These are phyloP conservation scores for Dysmachus trigonus DNA, from an alignment of 2,888 invertebrate genomes.

Conservation along the genomic window DNA sequence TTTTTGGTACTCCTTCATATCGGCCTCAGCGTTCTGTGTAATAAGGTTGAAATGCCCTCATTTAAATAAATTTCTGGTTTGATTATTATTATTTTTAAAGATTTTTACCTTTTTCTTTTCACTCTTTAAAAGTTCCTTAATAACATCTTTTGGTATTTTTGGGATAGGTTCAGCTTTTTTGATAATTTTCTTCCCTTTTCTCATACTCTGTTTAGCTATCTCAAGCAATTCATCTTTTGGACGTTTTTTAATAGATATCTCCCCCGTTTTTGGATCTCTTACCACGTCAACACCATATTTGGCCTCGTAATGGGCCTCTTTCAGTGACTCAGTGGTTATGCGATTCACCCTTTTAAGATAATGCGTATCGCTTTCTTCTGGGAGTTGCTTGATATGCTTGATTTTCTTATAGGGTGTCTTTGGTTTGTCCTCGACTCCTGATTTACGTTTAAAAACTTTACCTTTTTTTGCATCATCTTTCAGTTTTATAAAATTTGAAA, in stretches of 20 bases:
- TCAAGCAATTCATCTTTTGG: conserved; percentile 68
- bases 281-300: conserved; percentile 71
- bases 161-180: conserved; percentile 52
- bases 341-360: conserved; percentile 74
- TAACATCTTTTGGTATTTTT: conserved; percentile 56
- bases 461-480: conserved; percentile 65
- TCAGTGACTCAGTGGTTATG: conserved; percentile 70
- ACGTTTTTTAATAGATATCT: conserved; percentile 64
- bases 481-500: conserved; percentile 72
- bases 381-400: conserved; percentile 68
- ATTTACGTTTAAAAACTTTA: conserved; percentile 57
- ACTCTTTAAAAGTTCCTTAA: conserved; percentile 60
- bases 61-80: too few relatives aligned
- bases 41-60: too few relatives aligned
- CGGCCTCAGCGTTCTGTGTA: conserved; percentile 54
- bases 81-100: not conserved
- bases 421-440: conserved; percentile 58
- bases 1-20: conserved; percentile 66
- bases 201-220: conserved; percentile 61
- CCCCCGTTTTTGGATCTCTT: conserved; percentile 67
- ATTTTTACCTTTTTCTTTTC: conserved; percentile 55
- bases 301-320: conserved; percentile 70
- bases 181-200: conserved; percentile 55
- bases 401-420: conserved; percentile 61
- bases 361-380: conserved; percentile 71